Evolutionary conservation across 2,113 vertebrate species (phyloP), one percentile per base, ranked within the genome.

Genomic region (Cricetomys ansorgei): DNA sequence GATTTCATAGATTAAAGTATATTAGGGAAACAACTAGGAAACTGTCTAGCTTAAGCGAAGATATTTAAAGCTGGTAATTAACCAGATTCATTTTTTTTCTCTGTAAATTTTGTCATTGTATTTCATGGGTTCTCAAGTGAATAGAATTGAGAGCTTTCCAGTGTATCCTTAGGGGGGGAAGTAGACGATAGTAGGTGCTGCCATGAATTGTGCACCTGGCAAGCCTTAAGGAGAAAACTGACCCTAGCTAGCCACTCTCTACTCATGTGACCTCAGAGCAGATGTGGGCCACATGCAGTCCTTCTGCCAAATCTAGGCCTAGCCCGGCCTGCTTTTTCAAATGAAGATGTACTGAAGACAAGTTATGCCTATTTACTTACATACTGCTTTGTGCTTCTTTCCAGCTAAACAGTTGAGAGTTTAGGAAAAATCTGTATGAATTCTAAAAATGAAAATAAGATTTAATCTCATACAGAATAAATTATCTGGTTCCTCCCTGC

Each of bases 11-110:
- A 76, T 94, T 43, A 83, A 91, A 95, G 72, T 97, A 79, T 83
- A 89, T 81, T 91, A 88, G 94, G 80, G 40, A 75, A n/a, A 97
- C 97, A 97, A 98, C 59, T 85, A 97, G 96, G 88, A 97, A 98
- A 97, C 97, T 65, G 91, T 97, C 98, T 96, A 12, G 40, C 95
- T 92, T 97, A 97, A 96, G 97, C 87, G 97, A 97, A 89, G 97
- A 86, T 69, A 95, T 55, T 73, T 37, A 91, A 92, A 83, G 70
- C 70, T 96, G n/a, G 93, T 96, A 94, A 97, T 97, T 97, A 98
- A 97, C 94, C 19, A 86, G 34, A 77, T 12, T 81, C 12, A 37
- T 64, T 86, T 92, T 86, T 92, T 77, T 7, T 90, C 34, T 77
- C 53, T 43, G 62, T 96, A 98, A 93, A 48, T 43, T 67, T 95